These are phyloP conservation scores for Cataglyphis livida DNA, from an alignment of 2,888 invertebrate genomes.

Conservation along the genomic window DNA sequence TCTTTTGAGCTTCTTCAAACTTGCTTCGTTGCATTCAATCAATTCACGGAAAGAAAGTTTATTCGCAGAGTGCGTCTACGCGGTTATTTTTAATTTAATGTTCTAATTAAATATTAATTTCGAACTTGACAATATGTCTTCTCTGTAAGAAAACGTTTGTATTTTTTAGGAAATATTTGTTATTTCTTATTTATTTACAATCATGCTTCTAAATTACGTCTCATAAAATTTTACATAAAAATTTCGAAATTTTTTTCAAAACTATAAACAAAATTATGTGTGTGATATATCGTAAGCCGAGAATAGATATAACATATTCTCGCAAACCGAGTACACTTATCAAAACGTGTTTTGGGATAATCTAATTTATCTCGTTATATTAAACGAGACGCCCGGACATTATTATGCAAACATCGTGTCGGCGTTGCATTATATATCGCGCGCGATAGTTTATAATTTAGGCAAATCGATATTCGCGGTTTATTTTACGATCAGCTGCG, in stretches of 20 bases:
- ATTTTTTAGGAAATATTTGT: background rate
- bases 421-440: constrained; percentile 2
- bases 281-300: background rate
- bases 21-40: background rate
- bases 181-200: constrained; percentile 9
- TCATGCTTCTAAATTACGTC: background rate
- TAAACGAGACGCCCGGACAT: constrained; percentile 24
- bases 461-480: constrained; percentile 57
- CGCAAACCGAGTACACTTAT: background rate
- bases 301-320: background rate
- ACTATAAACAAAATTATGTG: background rate
- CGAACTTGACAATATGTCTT: constrained; percentile 6
- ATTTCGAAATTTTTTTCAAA: background rate
- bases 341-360: background rate
- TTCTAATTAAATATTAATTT: background rate
- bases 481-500: constrained; percentile 62
- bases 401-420: constrained; percentile 19
- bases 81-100: background rate
- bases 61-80: background rate
- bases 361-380: constrained; percentile 30
- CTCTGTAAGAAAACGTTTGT: background rate
- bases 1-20: background rate
- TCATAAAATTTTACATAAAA: background rate
- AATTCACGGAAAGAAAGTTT: background rate
- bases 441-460: constrained; percentile 60